Evolutionary conservation across 2,113 vertebrate species (phyloP).

Genomic region (Copsychus sechellarum): DNA sequence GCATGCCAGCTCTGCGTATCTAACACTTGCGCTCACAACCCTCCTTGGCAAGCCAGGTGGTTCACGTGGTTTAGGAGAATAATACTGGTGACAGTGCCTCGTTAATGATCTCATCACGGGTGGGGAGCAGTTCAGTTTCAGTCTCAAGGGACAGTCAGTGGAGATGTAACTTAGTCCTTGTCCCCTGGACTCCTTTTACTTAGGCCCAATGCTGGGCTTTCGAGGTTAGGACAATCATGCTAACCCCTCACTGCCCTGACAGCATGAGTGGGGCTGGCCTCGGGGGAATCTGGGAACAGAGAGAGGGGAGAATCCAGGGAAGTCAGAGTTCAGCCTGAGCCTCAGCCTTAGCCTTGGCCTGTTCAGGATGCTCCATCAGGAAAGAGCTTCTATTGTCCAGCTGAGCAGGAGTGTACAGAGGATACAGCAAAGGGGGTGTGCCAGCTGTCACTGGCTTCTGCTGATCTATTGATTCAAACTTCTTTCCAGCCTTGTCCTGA

Average conservation of each 20-base stretch:
- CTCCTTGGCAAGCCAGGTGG: background rate
- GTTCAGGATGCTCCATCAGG: background rate
- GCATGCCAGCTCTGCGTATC: background rate
- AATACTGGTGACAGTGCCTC: background rate
- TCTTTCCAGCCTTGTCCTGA: background rate
- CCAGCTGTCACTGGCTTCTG: background rate
- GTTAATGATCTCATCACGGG: background rate
- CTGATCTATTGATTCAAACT: background rate
- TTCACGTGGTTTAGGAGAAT: background rate
- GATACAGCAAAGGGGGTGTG: background rate
- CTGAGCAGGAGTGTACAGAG: fast-evolving
- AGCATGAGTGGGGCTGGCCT: fast-evolving
- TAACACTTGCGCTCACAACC: fast-evolving
- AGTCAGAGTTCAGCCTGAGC: background rate
- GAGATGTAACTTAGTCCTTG: background rate
- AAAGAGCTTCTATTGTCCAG: background rate
- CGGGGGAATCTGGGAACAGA: too few relatives aligned
- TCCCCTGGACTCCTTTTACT: background rate
- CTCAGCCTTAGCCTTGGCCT: background rate
- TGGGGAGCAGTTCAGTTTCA: background rate
- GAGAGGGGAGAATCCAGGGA: background rate
- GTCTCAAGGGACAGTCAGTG: background rate
- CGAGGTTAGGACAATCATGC: fast-evolving
- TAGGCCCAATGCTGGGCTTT: background rate
- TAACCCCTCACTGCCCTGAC: background rate